phyloP scores from a whole-genome alignment of 2,888 invertebrate genomes.

The Hoplodrina blanda region DNA sequence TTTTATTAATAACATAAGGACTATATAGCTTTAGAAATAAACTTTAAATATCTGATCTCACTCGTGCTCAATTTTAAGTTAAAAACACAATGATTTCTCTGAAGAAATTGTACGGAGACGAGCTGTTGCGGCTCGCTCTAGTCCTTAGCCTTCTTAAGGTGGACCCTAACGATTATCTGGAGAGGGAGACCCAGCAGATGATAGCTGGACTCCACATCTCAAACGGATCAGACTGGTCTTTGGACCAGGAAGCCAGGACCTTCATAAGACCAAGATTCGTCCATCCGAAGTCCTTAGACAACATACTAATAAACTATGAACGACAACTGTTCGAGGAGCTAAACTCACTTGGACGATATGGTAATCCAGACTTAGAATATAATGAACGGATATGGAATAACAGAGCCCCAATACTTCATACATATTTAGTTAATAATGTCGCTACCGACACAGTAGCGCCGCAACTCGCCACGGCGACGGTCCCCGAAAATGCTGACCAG shows the following conservation, averaged over 20 bases:
- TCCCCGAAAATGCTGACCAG: slow-evolving; percentile 71
- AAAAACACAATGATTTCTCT: slow-evolving; percentile 92
- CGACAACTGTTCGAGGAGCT: slow-evolving; percentile 93
- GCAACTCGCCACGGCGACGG: slow-evolving; percentile 77
- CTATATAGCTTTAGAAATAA: slow-evolving; percentile 53
- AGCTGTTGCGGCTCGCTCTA: slow-evolving; percentile 95
- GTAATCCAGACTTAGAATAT: slow-evolving; percentile 75
- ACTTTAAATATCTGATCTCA: slow-evolving; percentile 59
- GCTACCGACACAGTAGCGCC: slow-evolving; percentile 86
- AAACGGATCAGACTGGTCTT: slow-evolving; percentile 93
- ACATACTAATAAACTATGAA: slow-evolving; percentile 93
- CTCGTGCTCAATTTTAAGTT: slow-evolving; percentile 64
- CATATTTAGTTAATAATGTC: slow-evolving; percentile 88
- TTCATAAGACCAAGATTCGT: slow-evolving; percentile 91
- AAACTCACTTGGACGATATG: slow-evolving; percentile 92
- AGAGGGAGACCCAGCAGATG: slow-evolving; percentile 89
- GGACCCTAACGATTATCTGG: slow-evolving; percentile 93
- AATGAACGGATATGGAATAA: slow-evolving; percentile 86
- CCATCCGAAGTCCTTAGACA: slow-evolving; percentile 94
- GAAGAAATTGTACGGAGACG: slow-evolving; percentile 95
- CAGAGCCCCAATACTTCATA: slow-evolving; percentile 82
- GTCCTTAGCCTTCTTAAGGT: slow-evolving; percentile 95
- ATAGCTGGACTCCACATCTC: slow-evolving; percentile 91
- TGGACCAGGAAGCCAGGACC: slow-evolving; percentile 89
- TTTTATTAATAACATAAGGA: slow-evolving; percentile 57